Conservation (phyloP, 2,113 vertebrate species). For the Corydoras sp. region DNA sequence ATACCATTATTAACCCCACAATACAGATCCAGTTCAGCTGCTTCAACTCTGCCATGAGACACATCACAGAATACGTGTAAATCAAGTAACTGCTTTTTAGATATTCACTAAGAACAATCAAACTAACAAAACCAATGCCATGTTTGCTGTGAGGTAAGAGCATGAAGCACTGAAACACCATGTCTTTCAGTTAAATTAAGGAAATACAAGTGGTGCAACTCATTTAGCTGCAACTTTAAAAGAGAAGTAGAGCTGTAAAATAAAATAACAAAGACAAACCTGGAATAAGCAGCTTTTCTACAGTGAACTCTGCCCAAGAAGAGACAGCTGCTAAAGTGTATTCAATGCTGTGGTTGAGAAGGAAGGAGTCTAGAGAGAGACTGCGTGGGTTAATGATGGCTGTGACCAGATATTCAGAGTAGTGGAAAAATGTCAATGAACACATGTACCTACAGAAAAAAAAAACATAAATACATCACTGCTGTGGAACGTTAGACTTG, state of each 20-base stretch:
- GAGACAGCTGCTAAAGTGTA: constrained; percentile 88
- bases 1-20: constrained; percentile 83
- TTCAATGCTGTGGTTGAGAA: constrained; percentile 94
- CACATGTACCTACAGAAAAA: constrained; percentile 83
- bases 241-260: not conserved
- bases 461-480: not conserved
- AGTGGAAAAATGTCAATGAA: constrained; percentile 91
- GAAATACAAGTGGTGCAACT: too few species aligned
- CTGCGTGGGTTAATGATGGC: constrained; percentile 92
- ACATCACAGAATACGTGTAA: not conserved
- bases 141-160: too few species aligned
- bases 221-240: too few species aligned
- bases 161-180: too few species aligned
- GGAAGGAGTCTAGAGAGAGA: constrained; percentile 90
- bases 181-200: too few species aligned
- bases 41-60: constrained; percentile 76
- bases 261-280: constrained; percentile 58
- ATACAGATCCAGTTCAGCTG: constrained; percentile 85
- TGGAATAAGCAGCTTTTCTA: constrained; percentile 86
- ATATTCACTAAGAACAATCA: too few species aligned
- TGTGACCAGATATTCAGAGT: constrained; percentile 93
- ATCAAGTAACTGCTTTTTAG: not conserved
- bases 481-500: too few species aligned
- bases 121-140: too few species aligned
- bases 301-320: constrained; percentile 92